These are phyloP conservation scores for Drosophila differens DNA, from an alignment of 2,888 invertebrate species.

Conservation along the genomic window DNA sequence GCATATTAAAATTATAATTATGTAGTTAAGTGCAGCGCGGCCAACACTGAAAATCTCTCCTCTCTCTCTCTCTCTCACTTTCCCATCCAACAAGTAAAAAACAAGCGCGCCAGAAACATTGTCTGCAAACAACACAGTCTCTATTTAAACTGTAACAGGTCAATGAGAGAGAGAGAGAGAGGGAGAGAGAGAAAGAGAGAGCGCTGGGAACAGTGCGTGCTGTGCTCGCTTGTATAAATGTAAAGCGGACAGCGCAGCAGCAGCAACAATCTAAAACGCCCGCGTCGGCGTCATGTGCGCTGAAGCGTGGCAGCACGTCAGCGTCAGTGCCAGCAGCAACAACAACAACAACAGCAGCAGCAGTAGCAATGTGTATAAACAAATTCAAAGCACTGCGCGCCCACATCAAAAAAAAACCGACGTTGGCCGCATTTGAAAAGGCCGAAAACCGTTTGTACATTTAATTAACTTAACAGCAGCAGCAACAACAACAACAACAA, in stretches of 20 bases:
- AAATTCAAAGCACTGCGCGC: conserved; percentile 72
- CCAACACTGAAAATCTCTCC: conserved; percentile 18
- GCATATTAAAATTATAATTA: conserved; percentile 74
- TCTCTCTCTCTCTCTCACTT: background rate
- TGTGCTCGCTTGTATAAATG: conserved; percentile 42
- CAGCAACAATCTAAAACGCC: conserved; percentile 49
- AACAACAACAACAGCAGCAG: conserved; percentile 29
- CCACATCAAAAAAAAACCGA: conserved; percentile 67
- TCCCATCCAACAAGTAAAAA: conserved; percentile 14
- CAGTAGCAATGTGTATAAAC: conserved; percentile 65
- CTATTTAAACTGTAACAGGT: conserved; percentile 56
- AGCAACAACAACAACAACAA: conserved; percentile 18
- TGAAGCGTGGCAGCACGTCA: conserved; percentile 62
- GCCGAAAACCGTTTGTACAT: conserved; percentile 67
- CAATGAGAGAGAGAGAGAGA: conserved; percentile 9
- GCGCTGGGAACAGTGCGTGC: conserved; percentile 46
- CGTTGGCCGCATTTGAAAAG: conserved; percentile 59
- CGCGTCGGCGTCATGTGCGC: conserved; percentile 68
- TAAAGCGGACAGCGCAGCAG: conserved; percentile 46
- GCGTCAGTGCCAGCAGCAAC: conserved; percentile 24
- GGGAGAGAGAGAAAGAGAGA: background rate
- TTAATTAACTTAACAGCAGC: conserved; percentile 67
- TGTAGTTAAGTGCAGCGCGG: conserved; percentile 63
- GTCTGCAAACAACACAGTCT: conserved; percentile 30
- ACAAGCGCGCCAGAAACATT: conserved; percentile 55